These are phyloP conservation scores for Hoplodrina ambigua DNA, from an alignment of 2,888 invertebrate genomes.

Conservation along the genomic window DNA sequence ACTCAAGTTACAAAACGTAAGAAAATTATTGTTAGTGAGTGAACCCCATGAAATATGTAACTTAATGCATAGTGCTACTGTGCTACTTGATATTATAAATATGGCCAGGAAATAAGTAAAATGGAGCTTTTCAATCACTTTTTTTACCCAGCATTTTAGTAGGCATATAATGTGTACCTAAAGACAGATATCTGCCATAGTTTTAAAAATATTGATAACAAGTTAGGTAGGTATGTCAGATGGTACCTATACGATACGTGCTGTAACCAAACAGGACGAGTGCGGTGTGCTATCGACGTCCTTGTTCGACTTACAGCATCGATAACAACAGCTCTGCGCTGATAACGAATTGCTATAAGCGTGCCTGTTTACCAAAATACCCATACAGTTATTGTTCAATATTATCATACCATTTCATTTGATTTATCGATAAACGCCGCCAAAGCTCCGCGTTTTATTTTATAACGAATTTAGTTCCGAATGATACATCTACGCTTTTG, in stretches of 20 bases:
- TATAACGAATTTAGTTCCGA: constrained; percentile 53
- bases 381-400: constrained; percentile 49
- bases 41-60: neutral
- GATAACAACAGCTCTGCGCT: constrained; percentile 76
- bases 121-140: neutral
- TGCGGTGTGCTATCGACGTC: constrained; percentile 78
- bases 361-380: constrained; percentile 66
- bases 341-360: constrained; percentile 73
- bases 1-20: constrained; percentile 1
- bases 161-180: constrained; percentile 4
- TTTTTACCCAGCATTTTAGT: neutral
- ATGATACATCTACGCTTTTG: constrained; percentile 42
- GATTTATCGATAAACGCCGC: constrained; percentile 32
- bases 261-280: constrained; percentile 70
- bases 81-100: too few relatives aligned
- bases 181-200: constrained; percentile 20
- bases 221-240: constrained; percentile 50
- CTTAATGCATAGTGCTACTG: too few relatives aligned
- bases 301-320: constrained; percentile 84
- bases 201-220: constrained; percentile 46
- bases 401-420: constrained; percentile 30
- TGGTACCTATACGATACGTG: constrained; percentile 62
- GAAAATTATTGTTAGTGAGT: constrained; percentile 1
- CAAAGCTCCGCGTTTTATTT: constrained; percentile 46
- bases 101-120: neutral